Evolutionary conservation across 2,113 vertebrate genomes (phyloP).

Genomic region (Vulpes vulpes): DNA sequence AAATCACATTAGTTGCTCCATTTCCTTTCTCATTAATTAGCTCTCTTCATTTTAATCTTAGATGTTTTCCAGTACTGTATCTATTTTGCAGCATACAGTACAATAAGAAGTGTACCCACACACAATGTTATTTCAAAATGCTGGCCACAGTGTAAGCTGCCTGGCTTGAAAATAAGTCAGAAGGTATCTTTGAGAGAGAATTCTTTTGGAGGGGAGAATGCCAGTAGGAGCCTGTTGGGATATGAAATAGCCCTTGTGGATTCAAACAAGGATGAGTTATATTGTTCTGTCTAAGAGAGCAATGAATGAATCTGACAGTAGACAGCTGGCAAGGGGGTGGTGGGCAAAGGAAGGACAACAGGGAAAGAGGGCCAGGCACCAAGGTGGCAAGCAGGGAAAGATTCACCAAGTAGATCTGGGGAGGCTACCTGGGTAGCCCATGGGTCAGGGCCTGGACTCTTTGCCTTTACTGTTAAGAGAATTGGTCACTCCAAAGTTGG

Average conservation of each 20-base stretch:
- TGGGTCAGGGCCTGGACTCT: not conserved
- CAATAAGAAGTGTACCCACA: not conserved
- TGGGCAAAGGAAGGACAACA: not conserved
- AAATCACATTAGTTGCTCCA: not conserved
- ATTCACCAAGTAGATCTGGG: not conserved
- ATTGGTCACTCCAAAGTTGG: not conserved
- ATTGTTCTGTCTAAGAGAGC: conserved; percentile 1
- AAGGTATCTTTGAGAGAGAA: conserved; percentile 14
- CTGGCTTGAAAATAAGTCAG: conserved; percentile 43
- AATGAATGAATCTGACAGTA: not conserved
- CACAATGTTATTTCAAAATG: not conserved
- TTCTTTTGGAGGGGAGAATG: not conserved
- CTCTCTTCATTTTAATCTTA: conserved; percentile 28
- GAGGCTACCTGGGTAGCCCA: too few species aligned
- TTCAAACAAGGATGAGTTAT: not conserved
- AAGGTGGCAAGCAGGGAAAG: not conserved
- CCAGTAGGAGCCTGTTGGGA: not conserved
- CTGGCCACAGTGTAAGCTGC: not conserved
- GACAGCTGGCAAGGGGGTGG: not conserved
- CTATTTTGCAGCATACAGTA: not conserved
- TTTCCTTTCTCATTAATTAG: not conserved
- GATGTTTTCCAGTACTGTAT: not conserved
- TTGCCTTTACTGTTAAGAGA: not conserved
- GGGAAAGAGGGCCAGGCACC: not conserved
- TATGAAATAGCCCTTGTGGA: not conserved